Conservation (phyloP, 2,888 invertebrate genomes). For the Flexamia atlantica region DNA sequence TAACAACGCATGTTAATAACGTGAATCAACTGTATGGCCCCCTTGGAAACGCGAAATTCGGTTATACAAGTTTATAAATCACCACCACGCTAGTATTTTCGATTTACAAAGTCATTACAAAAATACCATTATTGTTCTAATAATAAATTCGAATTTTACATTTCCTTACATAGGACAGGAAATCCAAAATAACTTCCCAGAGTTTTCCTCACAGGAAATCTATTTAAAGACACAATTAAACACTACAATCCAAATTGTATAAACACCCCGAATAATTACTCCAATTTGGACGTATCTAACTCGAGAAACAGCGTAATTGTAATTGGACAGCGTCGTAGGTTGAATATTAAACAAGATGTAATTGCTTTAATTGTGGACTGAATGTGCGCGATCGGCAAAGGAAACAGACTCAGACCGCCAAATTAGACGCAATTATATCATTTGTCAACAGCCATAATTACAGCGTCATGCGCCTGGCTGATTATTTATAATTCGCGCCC, state of each 20-base stretch:
- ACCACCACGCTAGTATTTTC: too few species aligned
- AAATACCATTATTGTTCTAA: too few species aligned
- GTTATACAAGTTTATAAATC: too few species aligned
- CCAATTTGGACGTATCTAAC: background rate
- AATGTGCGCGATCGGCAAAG: constrained; percentile 24
- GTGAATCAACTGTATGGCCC: too few species aligned
- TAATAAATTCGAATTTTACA: too few species aligned
- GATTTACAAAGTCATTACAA: too few species aligned
- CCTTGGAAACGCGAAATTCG: too few species aligned
- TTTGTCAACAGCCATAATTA: constrained; percentile 54
- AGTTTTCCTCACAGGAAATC: too few species aligned
- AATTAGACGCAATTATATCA: constrained; percentile 54
- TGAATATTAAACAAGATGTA: constrained; percentile 49
- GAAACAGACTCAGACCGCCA: constrained; percentile 49
- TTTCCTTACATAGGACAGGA: too few species aligned
- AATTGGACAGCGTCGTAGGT: constrained; percentile 22
- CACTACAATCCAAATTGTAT: background rate
- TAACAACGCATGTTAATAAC: too few species aligned
- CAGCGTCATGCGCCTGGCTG: constrained; percentile 25
- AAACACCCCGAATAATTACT: background rate
- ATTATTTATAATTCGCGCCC: constrained; percentile 44
- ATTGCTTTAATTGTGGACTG: constrained; percentile 47
- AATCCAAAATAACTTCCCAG: too few species aligned
- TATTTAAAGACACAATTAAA: background rate
- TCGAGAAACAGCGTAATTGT: background rate